These are phyloP conservation scores for Aplocera efformata DNA, from an alignment of 2,888 invertebrate genomes.

Conservation along the genomic window DNA sequence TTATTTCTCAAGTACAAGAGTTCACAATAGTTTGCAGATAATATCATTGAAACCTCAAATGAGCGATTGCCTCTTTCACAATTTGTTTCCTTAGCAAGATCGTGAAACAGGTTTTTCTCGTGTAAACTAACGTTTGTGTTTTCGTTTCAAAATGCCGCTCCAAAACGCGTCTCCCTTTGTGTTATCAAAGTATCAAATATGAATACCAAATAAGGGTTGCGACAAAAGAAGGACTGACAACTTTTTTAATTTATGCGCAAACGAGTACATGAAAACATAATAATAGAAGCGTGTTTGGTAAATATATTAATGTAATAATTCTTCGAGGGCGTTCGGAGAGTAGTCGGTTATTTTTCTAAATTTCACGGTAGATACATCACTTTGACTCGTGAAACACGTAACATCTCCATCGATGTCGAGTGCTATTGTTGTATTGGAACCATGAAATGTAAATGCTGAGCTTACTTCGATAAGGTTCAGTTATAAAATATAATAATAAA, in stretches of 20 bases:
- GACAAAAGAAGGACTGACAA: slow-evolving; percentile 78
- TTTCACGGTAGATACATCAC: slow-evolving; percentile 77
- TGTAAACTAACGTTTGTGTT: slow-evolving; percentile 63
- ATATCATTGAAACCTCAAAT: slow-evolving; percentile 53
- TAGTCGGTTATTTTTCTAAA: slow-evolving; percentile 68
- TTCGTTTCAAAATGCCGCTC: slow-evolving; percentile 59
- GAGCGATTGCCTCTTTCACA: slow-evolving; percentile 78
- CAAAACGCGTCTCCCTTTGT: slow-evolving; percentile 72
- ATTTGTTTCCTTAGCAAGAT: slow-evolving; percentile 77
- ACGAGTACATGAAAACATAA: slow-evolving; percentile 79
- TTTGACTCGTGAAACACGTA: slow-evolving; percentile 60
- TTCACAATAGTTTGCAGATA: slow-evolving; percentile 50
- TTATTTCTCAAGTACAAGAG: slow-evolving; percentile 54
- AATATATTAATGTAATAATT: slow-evolving; percentile 78
- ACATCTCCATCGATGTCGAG: slow-evolving; percentile 65
- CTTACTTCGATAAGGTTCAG: slow-evolving; percentile 19
- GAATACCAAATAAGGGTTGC: slow-evolving; percentile 80
- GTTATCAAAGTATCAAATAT: slow-evolving; percentile 77
- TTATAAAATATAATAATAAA: slow-evolving; percentile 38
- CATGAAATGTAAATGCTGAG: slow-evolving; percentile 26
- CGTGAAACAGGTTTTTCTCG: slow-evolving; percentile 74
- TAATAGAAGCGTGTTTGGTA: slow-evolving; percentile 78
- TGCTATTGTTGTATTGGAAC: slow-evolving; percentile 32
- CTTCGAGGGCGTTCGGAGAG: slow-evolving; percentile 62
- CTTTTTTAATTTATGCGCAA: slow-evolving; percentile 77